Evolutionary conservation across 2,888 invertebrate genomes (phyloP).

Genomic region (Epicampocera succincta): DNA sequence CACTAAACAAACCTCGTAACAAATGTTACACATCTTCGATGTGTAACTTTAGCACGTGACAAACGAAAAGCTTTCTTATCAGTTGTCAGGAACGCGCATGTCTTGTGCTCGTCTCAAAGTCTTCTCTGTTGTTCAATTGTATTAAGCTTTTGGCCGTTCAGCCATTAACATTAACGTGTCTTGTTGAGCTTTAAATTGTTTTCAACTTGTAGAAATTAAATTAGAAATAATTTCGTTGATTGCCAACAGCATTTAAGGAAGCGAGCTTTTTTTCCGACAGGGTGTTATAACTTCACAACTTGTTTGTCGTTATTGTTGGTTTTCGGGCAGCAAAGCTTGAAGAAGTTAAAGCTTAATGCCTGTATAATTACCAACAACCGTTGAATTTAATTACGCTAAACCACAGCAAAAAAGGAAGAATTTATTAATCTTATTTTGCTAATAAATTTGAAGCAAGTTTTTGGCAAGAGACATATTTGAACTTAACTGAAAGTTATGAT

Average conservation of each 20-base stretch:
- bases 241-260: slow-evolving; percentile 1
- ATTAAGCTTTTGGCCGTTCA: slow-evolving; percentile 20
- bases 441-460: no score
- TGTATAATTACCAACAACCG: no score
- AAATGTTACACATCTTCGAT: slow-evolving; percentile 34
- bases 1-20: slow-evolving; percentile 56
- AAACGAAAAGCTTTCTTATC: slow-evolving; percentile 72
- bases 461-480: no score
- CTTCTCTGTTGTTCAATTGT: slow-evolving; percentile 36
- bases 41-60: slow-evolving; percentile 75
- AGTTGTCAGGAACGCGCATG: slow-evolving; percentile 57
- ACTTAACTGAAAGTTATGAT: no score
- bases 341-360: no score
- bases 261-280: not conserved
- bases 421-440: no score
- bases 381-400: no score
- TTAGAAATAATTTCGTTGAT: slow-evolving; percentile 9
- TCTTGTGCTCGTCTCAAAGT: slow-evolving; percentile 19
- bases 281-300: no score
- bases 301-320: no score
- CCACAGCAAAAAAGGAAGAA: no score
- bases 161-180: not conserved
- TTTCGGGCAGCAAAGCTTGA: no score
- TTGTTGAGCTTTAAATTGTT: slow-evolving; percentile 24
- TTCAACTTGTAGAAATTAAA: slow-evolving; percentile 22